A percentile compares a stretch with the other conserved stretches of the same genome.
phyloP scores from a whole-genome alignment of 92 coral and sea anemone genomes.

The Epizoanthus rinbou region DNA sequence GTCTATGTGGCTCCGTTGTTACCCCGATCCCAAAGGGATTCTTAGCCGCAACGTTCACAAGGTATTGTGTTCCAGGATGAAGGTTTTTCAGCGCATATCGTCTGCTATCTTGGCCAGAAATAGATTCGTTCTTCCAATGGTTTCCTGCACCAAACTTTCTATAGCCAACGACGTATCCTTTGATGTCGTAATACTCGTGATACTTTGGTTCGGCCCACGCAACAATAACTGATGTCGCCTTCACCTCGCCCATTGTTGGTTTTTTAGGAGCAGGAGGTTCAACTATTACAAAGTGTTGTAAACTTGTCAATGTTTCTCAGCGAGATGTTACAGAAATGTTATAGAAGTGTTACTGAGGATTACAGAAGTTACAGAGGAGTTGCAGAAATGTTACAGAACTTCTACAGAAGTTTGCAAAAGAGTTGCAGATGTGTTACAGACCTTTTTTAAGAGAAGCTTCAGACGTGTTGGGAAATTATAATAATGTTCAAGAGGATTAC shows the following conservation, averaged over 20 bases:
- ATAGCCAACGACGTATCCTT: conserved; percentile 28
- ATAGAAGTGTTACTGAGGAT: too few species aligned
- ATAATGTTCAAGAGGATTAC: too few species aligned
- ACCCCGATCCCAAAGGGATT: conserved; percentile 27
- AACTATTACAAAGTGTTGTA: neutral
- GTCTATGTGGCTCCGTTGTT: neutral
- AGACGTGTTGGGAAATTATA: too few species aligned
- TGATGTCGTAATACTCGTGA: conserved; percentile 25
- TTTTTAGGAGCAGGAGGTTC: conserved; percentile 32
- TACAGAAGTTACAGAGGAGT: too few species aligned
- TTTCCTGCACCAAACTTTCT: conserved; percentile 35
- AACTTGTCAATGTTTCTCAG: too few species aligned
- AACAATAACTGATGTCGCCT: conserved; percentile 22
- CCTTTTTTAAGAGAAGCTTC: too few species aligned
- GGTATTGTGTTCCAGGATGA: conserved; percentile 19
- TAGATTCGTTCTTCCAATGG: conserved; percentile 3
- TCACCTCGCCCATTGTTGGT: conserved; percentile 9
- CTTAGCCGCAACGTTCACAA: conserved; percentile 30
- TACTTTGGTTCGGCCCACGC: conserved; percentile 11
- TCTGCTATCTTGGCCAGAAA: neutral
- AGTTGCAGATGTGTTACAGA: too few species aligned
- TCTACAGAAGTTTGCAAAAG: too few species aligned
- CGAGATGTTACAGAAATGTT: too few species aligned
- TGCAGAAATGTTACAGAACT: too few species aligned
- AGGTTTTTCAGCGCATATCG: conserved; percentile 7